Evolutionary conservation across 1,140 invertebrate species (phyloP).

Genomic region (Pseudachorutes palmiensis): DNA sequence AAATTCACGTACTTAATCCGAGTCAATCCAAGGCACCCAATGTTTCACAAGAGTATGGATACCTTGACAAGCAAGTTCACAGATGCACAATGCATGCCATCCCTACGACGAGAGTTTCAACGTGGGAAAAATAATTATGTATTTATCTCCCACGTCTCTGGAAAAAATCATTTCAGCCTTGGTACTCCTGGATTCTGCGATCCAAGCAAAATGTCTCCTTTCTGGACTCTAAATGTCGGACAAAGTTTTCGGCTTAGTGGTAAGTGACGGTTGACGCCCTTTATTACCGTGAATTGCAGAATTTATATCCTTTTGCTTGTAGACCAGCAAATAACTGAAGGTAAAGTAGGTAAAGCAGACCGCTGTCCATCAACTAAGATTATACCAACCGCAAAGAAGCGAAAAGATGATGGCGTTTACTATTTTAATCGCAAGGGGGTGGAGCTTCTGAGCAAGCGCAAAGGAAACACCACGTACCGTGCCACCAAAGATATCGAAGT

Average conservation of each 20-base stretch:
- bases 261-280: background rate
- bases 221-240: background rate
- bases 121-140: background rate
- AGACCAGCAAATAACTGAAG: slow-evolving; percentile 2
- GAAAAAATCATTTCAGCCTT: slow-evolving; percentile 7
- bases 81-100: background rate
- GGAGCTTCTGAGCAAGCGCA: background rate
- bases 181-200: background rate
- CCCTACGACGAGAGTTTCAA: background rate
- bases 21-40: background rate
- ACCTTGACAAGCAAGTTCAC: background rate
- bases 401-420: background rate
- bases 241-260: slow-evolving; percentile 7
- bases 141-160: background rate
- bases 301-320: no score
- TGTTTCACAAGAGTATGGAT: background rate
- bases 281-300: no score
- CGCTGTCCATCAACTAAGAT: background rate
- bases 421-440: background rate
- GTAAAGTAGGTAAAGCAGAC: background rate
- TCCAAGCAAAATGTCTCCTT: background rate
- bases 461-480: background rate
- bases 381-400: background rate
- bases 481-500: background rate
- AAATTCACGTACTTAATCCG: background rate